A percentile compares a stretch with the other conserved stretches of the same genome.
Evolutionary conservation across 2,113 vertebrate genomes (phyloP).

Genomic region (Cebidichthys violaceus): DNA sequence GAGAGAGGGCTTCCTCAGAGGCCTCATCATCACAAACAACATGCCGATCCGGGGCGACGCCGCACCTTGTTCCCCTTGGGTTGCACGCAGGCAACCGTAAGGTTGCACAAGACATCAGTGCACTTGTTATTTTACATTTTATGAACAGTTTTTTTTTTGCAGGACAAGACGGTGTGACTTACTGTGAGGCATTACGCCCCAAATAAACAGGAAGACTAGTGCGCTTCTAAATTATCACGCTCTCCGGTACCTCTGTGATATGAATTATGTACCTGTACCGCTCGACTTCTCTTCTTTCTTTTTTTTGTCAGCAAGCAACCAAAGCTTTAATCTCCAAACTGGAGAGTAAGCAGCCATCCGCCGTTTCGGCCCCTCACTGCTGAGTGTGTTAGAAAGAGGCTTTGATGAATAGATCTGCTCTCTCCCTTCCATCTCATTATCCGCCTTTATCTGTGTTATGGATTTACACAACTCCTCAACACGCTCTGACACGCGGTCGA

Average conservation of each 20-base stretch:
- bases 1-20: constrained; percentile 53
- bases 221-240: constrained; percentile 11
- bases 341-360: constrained; percentile 67
- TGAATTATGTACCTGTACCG: constrained; percentile 36
- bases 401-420: constrained; percentile 81
- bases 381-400: constrained; percentile 80
- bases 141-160: not conserved
- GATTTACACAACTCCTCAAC: constrained; percentile 77
- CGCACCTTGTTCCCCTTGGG: constrained; percentile 20
- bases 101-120: constrained; percentile 2
- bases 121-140: not conserved
- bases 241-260: constrained; percentile 25
- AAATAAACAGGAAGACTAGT: not conserved
- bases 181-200: constrained; percentile 4
- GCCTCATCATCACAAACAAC: constrained; percentile 75
- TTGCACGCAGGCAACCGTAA: not conserved
- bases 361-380: constrained; percentile 61
- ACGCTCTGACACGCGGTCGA: constrained; percentile 61
- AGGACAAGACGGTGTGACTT: not conserved
- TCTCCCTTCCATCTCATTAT: constrained; percentile 80
- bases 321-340: constrained; percentile 75
- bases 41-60: not conserved
- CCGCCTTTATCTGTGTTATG: constrained; percentile 77
- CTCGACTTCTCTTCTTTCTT: constrained; percentile 28
- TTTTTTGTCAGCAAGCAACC: constrained; percentile 63